Base-by-base conservation (phyloP, 1,140 invertebrate genomes). In the honey bee (Apis mellifera) region DNA sequence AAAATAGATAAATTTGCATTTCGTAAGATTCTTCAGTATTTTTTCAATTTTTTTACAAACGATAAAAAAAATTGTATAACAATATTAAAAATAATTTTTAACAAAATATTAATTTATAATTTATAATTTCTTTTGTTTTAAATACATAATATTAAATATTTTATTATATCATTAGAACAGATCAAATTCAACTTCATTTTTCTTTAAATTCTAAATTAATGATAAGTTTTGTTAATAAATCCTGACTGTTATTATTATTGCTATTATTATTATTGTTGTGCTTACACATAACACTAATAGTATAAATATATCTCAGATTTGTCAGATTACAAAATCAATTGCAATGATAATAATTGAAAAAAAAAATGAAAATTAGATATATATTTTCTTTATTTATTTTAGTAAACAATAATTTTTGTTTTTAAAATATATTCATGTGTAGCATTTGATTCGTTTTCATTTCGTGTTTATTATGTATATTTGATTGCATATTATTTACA, bases 11-110 rank as follows among this genome's bases (percentile, higher is more conserved):
- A 42, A 42, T 71, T 55, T 55, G 52, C 78, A 66, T 78, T 78
- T 84, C 83, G 52, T 78, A 52, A 78, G 76, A 55, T 15, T 68
- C 32, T 4, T 52, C 48, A 65, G 59, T 86, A 84, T 87, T 87
- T 86, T 80, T 81, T 60, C 64, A 84, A 78, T n/a, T 60, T 57
- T 54, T 15, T 17, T 60, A 42, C 42, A 57, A 52, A 23, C 50
- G 60, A 52, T 52, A 54, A 32, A 2, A 32, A 32, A 15, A 54
- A 54, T 15, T 15, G 0, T 54, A 42, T 54, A 15, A 54, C 11
- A 32, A 32, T 54, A 54, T 54, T 54, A 1, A 54, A 54, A 54
- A 54, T 64, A 32, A 64, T 42, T 54, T 48, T 62, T 32, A 52
- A 54, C 26, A 17, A n/a, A 74, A 42, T 42, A 42, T 42, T 42